Evolutionary conservation across 2,888 invertebrate species (phyloP).

Genomic region (Bruchidius siliquastri): DNA sequence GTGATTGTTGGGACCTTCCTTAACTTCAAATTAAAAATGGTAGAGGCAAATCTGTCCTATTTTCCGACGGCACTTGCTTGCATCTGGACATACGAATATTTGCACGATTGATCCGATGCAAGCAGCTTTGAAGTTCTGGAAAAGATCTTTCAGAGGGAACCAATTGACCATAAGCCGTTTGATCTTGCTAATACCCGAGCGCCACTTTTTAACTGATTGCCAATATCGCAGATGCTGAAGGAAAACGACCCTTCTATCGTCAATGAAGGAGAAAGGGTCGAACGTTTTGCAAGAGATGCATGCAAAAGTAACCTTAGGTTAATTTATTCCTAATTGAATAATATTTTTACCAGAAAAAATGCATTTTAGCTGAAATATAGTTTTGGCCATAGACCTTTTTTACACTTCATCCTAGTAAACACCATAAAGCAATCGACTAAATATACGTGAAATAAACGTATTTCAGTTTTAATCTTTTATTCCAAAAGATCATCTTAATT

Average conservation of each 20-base stretch:
- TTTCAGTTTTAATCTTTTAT: no score
- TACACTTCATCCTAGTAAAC: no score
- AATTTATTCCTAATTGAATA: no score
- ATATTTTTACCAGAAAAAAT: no score
- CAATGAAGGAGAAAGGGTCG: background rate
- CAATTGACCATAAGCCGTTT: conserved; percentile 14
- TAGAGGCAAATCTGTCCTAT: no score
- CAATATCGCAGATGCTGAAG: conserved; percentile 17
- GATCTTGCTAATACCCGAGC: conserved; percentile 24
- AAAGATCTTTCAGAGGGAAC: background rate
- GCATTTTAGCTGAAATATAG: no score
- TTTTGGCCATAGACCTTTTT: background rate
- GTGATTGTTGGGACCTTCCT: no score
- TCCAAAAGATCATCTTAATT: no score
- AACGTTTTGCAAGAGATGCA: background rate
- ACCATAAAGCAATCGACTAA: no score
- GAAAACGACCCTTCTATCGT: background rate
- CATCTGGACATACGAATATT: background rate
- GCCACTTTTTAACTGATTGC: conserved; percentile 28
- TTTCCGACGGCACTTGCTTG: background rate
- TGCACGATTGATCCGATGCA: background rate
- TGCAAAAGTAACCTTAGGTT: background rate
- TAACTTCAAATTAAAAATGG: no score
- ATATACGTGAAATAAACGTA: no score
- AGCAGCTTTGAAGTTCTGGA: background rate